Evolutionary conservation across 1,140 invertebrate species (phyloP).

Genomic region (Sinonovacula constricta): DNA sequence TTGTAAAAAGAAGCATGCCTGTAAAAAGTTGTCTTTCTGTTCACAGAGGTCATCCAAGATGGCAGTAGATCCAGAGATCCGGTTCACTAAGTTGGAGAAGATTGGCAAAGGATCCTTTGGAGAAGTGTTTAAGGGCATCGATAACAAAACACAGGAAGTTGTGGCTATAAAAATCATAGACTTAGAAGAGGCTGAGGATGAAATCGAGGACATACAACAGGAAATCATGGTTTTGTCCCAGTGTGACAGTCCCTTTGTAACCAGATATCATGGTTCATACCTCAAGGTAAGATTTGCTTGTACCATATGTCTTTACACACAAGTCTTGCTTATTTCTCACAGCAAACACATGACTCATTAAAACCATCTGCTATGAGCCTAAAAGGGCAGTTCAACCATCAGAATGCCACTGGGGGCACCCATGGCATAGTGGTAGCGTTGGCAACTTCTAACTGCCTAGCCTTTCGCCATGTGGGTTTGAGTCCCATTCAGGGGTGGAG

Average conservation of each 20-base stretch:
- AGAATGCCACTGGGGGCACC: too few species aligned
- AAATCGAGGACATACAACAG: conserved; percentile 99
- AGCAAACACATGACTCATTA: too few species aligned
- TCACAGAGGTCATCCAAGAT: conserved; percentile 82
- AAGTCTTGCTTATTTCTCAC: too few species aligned
- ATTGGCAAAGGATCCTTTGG: conserved; percentile 99
- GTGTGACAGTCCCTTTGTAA: conserved; percentile 99
- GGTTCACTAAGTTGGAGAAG: conserved; percentile 99
- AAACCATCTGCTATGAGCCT: too few species aligned
- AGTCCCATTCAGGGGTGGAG: too few species aligned
- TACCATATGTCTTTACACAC: too few species aligned
- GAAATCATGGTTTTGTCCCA: conserved; percentile 99
- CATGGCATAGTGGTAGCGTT: too few species aligned
- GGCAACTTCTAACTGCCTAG: too few species aligned
- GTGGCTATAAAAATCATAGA: conserved; percentile 99
- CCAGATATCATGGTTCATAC: conserved; percentile 85
- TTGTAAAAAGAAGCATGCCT: too few species aligned
- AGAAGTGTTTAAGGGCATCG: conserved; percentile 99
- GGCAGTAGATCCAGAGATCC: conserved; percentile 98
- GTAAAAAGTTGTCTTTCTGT: too few species aligned
- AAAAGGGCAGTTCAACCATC: too few species aligned
- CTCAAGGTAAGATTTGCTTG: conserved; percentile 87
- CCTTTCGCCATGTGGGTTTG: too few species aligned
- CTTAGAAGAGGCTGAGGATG: conserved; percentile 99
- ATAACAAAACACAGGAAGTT: conserved; percentile 95